Evolutionary conservation across 1,140 invertebrate species (phyloP).

Genomic region (Trachymyrmex septentrionalis): DNA sequence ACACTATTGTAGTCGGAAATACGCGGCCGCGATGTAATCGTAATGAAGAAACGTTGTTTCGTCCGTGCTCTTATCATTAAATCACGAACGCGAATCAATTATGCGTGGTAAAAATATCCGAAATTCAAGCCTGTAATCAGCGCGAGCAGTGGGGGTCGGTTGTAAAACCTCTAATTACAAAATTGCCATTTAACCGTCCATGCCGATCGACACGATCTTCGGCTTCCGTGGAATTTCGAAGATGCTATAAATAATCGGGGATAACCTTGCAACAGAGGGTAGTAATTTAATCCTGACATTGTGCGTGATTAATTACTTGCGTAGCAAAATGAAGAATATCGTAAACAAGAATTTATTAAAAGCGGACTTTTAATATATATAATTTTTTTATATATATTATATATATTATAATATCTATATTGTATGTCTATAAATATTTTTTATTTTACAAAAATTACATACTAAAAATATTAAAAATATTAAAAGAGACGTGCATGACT

Average conservation of each 20-base stretch:
- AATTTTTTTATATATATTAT: not conserved
- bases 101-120: slow-evolving; percentile 48
- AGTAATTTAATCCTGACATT: slow-evolving; percentile 17
- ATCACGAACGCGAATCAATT: slow-evolving; percentile 48
- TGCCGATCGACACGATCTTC: not conserved
- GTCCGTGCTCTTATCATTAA: slow-evolving; percentile 34
- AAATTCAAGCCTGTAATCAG: slow-evolving; percentile 56
- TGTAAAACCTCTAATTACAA: slow-evolving; percentile 42
- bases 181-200: slow-evolving; percentile 23
- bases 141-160: not conserved
- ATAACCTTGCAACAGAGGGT: not conserved
- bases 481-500: not conserved
- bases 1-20: not conserved
- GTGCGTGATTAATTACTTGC: slow-evolving; percentile 10
- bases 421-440: too few species aligned
- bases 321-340: not conserved
- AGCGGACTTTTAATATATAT: not conserved
- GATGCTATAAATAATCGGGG: not conserved
- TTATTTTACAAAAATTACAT: too few species aligned
- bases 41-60: not conserved
- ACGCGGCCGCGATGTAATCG: not conserved
- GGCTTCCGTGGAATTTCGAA: not conserved
- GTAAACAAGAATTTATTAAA: not conserved
- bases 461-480: not conserved
- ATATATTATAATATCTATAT: not conserved